Conservation (phyloP, 2,113 vertebrate species). For the Oncorhynchus mykiss region DNA sequence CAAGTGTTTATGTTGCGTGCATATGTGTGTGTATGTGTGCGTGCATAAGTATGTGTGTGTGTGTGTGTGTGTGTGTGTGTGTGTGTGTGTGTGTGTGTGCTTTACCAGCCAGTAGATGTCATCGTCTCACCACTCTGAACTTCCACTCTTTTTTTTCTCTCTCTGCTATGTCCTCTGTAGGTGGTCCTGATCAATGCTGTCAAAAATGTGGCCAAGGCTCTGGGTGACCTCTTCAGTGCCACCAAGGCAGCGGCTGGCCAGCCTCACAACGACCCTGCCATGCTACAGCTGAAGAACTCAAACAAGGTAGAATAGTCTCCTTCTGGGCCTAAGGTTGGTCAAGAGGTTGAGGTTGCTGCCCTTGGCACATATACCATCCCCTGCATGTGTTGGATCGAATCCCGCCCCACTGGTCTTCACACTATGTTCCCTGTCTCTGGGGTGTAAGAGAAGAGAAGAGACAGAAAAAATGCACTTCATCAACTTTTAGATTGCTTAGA, state of each 20-base stretch:
- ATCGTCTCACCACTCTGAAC: background rate
- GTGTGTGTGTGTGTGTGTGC: background rate
- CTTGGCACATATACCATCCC: too few relatives aligned
- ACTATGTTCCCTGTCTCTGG: too few relatives aligned
- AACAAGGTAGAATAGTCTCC: constrained; percentile 81
- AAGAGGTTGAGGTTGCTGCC: too few relatives aligned
- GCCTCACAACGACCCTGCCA: constrained; percentile 92
- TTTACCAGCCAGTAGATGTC: constrained; percentile 26
- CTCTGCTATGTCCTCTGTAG: constrained; percentile 76
- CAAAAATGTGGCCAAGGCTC: constrained; percentile 97
- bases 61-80: background rate
- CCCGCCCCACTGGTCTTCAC: too few relatives aligned
- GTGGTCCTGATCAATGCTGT: constrained; percentile 97
- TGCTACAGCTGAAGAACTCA: constrained; percentile 95
- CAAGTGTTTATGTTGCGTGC: background rate
- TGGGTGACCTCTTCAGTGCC: constrained; percentile 90
- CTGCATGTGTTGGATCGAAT: too few relatives aligned
- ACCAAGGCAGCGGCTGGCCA: constrained; percentile 96
- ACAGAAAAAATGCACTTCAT: too few relatives aligned
- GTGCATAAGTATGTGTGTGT: background rate
- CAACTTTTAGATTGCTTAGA: too few relatives aligned
- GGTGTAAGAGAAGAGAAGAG: too few relatives aligned
- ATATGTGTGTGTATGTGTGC: background rate
- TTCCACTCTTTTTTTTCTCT: background rate
- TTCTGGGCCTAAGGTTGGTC: background rate